Base-by-base conservation (phyloP, 2,113 vertebrate species). In the Vireo altiloquus region DNA sequence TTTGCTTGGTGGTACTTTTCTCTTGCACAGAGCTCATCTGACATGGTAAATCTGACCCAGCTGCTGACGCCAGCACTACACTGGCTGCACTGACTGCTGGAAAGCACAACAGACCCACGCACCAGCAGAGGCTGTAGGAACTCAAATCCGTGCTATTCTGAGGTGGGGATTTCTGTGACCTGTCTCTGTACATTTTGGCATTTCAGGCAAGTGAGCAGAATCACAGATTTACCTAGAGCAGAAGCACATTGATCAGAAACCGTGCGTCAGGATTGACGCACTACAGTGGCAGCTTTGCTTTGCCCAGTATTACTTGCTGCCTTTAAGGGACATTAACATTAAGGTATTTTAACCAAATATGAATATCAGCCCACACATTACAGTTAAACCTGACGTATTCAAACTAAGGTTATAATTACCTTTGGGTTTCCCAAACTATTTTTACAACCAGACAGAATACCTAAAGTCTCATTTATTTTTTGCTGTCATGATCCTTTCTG, bases 201-300 rank as follows among this genome's bases (percentile, higher is more conserved):
- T 89, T 91, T 91, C 72, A 80, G 35, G 53, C 3, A 15, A 70
- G n/a, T 57, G n/a, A 85, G 35, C 56, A 82, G 82, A 80, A 89
- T 22, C 14, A 30, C 22, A 49, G 50, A 44, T 80, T 42, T 42
- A 39, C 28, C 44, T 16, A 76, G 56, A 87, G 6, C 39, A 83
- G 33, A 40, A 40, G 46, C 52, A 33, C 40, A 3, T 17, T 4
- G 11, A 42, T 39, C 47, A 15, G 60, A 65, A 46, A 22, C 13
- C 0, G 0, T 87, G 42, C 1, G 12, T 77, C 72, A 69, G 44
- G 69, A n/a, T 19, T 31, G 54, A 47, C 2, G 1, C 15, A 28
- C 19, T 28, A 7, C 50, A 61, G 64, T 7, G 60, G 39, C 40
- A 74, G 46, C 54, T 87, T 37, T 72, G 54, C 64, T 70, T 65